These are phyloP conservation scores for Drosophila kurseongensis DNA, from an alignment of 1,140 invertebrate species.

Conservation along the genomic window DNA sequence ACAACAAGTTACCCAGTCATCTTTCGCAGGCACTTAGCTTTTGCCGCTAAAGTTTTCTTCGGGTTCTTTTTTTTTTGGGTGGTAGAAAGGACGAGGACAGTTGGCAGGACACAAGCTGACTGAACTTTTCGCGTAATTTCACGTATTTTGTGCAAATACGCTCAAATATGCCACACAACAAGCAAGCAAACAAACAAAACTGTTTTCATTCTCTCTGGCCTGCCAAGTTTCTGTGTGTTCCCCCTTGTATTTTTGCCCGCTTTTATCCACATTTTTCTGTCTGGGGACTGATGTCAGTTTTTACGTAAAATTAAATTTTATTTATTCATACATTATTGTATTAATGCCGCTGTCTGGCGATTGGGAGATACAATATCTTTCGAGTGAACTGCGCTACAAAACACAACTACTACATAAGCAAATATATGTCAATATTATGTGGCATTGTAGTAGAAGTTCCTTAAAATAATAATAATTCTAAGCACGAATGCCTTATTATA, in stretches of 20 bases:
- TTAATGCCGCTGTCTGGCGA: constrained; percentile 58
- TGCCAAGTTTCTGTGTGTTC: constrained; percentile 36
- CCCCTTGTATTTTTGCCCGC: not conserved
- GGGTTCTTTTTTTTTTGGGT: not conserved
- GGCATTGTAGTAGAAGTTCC: not conserved
- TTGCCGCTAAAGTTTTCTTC: constrained; percentile 14
- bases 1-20: constrained; percentile 42
- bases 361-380: constrained; percentile 15
- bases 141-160: constrained; percentile 80
- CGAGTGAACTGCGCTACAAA: constrained; percentile 5
- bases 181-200: constrained; percentile 52
- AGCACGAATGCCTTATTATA: constrained; percentile 7
- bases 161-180: constrained; percentile 72
- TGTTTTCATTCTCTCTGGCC: constrained; percentile 54
- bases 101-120: constrained; percentile 39
- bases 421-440: not conserved
- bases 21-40: constrained; percentile 41
- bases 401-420: not conserved
- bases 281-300: constrained; percentile 70
- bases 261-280: constrained; percentile 6
- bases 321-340: constrained; percentile 74
- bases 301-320: constrained; percentile 80
- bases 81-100: constrained; percentile 12
- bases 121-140: constrained; percentile 79
- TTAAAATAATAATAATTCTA: too few species aligned